phyloP scores from a whole-genome alignment of 2,888 invertebrate genomes.

The Tetheella fluctuosa region DNA sequence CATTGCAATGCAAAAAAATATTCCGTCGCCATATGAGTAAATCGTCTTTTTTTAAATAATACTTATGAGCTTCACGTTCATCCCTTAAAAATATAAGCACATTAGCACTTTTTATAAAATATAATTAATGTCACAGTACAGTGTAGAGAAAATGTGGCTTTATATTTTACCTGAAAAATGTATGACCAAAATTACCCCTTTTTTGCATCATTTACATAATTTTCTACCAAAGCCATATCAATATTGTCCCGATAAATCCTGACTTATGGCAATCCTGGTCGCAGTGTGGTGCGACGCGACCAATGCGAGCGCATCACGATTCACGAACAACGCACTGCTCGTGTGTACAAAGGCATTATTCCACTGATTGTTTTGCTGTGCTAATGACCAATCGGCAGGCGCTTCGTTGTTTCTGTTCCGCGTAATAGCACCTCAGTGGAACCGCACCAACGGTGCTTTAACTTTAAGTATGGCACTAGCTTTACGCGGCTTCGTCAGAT shows the following conservation, averaged over 20 bases:
- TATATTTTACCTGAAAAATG: no score
- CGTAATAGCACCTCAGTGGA: background rate
- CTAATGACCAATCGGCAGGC: constrained; percentile 6
- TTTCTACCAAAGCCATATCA: no score
- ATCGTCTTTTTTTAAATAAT: no score
- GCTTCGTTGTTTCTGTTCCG: background rate
- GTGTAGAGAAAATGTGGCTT: no score
- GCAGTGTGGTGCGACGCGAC: background rate
- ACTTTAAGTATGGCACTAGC: background rate
- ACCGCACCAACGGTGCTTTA: background rate
- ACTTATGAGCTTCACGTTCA: no score
- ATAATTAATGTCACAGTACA: no score
- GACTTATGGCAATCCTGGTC: background rate
- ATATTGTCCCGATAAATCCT: background rate
- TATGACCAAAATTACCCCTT: no score
- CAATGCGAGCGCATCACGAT: constrained; percentile 8
- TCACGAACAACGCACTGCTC: constrained; percentile 6
- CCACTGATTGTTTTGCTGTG: constrained; percentile 11
- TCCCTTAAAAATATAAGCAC: no score
- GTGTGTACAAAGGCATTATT: constrained; percentile 13
- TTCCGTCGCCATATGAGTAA: no score
- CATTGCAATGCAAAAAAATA: no score
- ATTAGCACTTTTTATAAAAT: no score
- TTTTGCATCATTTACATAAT: constrained; percentile 19
- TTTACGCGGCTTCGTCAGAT: background rate